These are phyloP conservation scores for Thalassophryne amazonica DNA, from an alignment of 2,797 vertebrate species.

Conservation along the genomic window DNA sequence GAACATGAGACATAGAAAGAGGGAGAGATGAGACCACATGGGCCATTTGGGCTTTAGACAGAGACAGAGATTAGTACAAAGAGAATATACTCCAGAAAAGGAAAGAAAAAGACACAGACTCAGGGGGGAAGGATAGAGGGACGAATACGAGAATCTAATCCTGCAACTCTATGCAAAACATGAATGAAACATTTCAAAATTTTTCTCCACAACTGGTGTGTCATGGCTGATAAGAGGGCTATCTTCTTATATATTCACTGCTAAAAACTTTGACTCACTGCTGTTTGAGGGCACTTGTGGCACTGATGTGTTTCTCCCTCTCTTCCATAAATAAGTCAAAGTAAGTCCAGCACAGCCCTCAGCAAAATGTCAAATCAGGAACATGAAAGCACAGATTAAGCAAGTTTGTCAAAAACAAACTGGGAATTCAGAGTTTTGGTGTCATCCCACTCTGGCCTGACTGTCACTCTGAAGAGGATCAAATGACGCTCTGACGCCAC, in stretches of 20 bases:
- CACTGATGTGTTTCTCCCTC: conserved; percentile 11
- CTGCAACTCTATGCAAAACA: conserved; percentile 40
- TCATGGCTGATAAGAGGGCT: conserved; percentile 56
- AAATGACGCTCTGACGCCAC: conserved; percentile 50
- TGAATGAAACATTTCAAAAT: conserved; percentile 45
- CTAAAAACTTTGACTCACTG: conserved; percentile 27
- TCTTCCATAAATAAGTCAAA: background rate
- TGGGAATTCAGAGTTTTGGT: conserved; percentile 10
- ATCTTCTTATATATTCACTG: conserved; percentile 22
- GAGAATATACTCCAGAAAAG: conserved; percentile 48
- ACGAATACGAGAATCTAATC: conserved; percentile 36
- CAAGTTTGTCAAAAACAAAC: conserved; percentile 28
- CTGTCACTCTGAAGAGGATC: conserved; percentile 43
- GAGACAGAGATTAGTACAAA: conserved; percentile 36
- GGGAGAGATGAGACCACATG: conserved; percentile 1
- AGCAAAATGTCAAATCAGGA: background rate
- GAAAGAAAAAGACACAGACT: conserved; percentile 16
- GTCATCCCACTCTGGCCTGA: conserved; percentile 36
- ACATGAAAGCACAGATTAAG: conserved; percentile 25
- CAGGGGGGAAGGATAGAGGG: background rate
- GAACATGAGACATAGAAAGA: background rate
- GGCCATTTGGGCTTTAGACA: conserved; percentile 2
- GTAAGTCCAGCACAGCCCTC: background rate
- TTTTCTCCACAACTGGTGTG: conserved; percentile 49
- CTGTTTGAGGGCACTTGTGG: background rate